phyloP scores from a whole-genome alignment of 2,888 invertebrate genomes.

The Electrophaes corylata region DNA sequence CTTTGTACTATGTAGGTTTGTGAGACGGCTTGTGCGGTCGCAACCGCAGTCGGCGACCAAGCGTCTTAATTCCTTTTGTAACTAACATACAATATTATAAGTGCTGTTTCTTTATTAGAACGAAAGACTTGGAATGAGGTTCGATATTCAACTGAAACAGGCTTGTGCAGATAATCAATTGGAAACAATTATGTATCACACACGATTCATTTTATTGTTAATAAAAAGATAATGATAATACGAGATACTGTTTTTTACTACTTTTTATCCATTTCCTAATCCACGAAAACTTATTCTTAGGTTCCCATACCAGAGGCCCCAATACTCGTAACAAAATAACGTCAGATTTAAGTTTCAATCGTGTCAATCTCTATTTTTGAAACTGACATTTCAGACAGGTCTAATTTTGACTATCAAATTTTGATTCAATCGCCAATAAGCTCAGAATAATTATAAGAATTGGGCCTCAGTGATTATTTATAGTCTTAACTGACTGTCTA shows the following conservation, averaged over 20 bases:
- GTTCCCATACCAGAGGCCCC: too few relatives aligned
- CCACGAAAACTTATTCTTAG: too few relatives aligned
- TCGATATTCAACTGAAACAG: conserved; percentile 58
- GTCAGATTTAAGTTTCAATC: too few relatives aligned
- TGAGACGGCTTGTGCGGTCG: conserved; percentile 10
- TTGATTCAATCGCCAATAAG: too few relatives aligned
- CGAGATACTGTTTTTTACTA: conserved; percentile 51
- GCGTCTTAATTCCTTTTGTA: conserved; percentile 59
- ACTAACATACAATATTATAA: conserved; percentile 54
- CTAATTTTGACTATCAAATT: too few relatives aligned
- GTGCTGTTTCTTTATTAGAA: conserved; percentile 53
- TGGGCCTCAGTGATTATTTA: too few relatives aligned
- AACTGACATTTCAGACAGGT: too few relatives aligned
- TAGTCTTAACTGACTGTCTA: too few relatives aligned
- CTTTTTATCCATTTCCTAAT: background rate
- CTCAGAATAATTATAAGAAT: too few relatives aligned
- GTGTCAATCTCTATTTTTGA: too few relatives aligned
- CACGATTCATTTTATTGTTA: conserved; percentile 83
- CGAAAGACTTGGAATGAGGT: conserved; percentile 51
- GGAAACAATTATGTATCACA: conserved; percentile 79
- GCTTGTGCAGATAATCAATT: conserved; percentile 72
- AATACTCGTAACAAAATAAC: too few relatives aligned
- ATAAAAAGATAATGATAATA: conserved; percentile 81
- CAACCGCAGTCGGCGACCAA: conserved; percentile 41
- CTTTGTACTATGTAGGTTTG: conserved; percentile 68